A percentile compares a stretch with the other conserved stretches of the same genome.
Conservation (phyloP, 2,888 invertebrate genomes). For the Leptopterna dolabrata region DNA sequence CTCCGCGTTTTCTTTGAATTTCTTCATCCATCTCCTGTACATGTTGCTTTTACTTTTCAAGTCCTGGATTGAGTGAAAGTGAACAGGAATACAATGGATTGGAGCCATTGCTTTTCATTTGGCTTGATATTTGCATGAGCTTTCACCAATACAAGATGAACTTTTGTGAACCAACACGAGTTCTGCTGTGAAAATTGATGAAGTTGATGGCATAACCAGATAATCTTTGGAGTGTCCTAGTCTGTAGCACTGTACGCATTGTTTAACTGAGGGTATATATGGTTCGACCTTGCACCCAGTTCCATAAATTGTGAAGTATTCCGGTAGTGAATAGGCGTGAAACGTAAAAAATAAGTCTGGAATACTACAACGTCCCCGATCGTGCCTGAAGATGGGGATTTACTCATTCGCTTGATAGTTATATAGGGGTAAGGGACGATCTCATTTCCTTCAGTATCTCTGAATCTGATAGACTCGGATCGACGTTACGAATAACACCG, state of each 20-base stretch:
- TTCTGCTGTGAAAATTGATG: not conserved
- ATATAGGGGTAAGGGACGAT: no score
- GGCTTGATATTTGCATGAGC: not conserved
- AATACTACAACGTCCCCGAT: no score
- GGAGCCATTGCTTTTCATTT: not conserved
- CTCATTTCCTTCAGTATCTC: not conserved
- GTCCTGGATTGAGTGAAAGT: not conserved
- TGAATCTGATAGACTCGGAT: not conserved
- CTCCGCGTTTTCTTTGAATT: not conserved
- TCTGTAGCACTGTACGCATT: not conserved
- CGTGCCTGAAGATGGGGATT: not conserved
- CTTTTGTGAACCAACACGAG: not conserved
- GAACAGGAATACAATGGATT: not conserved
- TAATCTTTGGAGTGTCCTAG: not conserved
- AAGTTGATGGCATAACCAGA: no score
- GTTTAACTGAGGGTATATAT: not conserved
- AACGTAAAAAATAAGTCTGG: no score
- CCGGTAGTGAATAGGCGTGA: no score
- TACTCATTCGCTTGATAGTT: not conserved
- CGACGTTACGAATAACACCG: not conserved
- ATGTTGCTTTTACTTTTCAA: not conserved
- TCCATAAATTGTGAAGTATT: no score
- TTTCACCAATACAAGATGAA: not conserved
- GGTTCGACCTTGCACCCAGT: no score
- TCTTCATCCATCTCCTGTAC: not conserved